A percentile compares a stretch with the other conserved stretches of the same genome.
Conservation (phyloP, 2,797 vertebrate genomes). For the Rhabdomys pumilio region DNA sequence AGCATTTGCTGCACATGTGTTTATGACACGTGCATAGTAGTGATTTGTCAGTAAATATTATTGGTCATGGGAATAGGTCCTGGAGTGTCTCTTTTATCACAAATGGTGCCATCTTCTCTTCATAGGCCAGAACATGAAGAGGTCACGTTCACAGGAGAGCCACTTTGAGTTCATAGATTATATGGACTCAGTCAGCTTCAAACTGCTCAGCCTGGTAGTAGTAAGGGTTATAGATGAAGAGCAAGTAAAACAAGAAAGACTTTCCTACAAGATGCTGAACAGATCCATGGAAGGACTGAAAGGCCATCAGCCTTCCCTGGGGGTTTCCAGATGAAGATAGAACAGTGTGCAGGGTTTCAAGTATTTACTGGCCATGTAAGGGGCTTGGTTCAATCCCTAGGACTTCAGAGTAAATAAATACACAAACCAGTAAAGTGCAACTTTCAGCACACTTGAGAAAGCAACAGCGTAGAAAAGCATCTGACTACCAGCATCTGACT, state of each 20-base stretch:
- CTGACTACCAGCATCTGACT: not conserved
- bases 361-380: not conserved
- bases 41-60: not conserved
- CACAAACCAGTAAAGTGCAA: not conserved
- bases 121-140: not conserved
- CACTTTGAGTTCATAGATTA: not conserved
- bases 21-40: not conserved
- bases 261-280: not conserved
- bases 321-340: not conserved
- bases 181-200: not conserved
- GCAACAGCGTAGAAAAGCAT: not conserved
- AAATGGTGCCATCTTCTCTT: not conserved
- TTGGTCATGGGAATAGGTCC: not conserved
- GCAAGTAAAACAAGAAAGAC: not conserved
- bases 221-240: not conserved
- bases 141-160: not conserved
- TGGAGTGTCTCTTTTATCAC: not conserved
- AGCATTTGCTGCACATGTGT: not conserved
- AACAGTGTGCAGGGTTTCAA: not conserved
- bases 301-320: not conserved
- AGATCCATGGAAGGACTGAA: not conserved
- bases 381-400: too few species aligned
- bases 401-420: not conserved
- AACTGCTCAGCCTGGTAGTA: not conserved
- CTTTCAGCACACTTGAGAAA: not conserved